phyloP scores from a whole-genome alignment of 2,888 invertebrate species.

The Drymonia ruficornis region DNA sequence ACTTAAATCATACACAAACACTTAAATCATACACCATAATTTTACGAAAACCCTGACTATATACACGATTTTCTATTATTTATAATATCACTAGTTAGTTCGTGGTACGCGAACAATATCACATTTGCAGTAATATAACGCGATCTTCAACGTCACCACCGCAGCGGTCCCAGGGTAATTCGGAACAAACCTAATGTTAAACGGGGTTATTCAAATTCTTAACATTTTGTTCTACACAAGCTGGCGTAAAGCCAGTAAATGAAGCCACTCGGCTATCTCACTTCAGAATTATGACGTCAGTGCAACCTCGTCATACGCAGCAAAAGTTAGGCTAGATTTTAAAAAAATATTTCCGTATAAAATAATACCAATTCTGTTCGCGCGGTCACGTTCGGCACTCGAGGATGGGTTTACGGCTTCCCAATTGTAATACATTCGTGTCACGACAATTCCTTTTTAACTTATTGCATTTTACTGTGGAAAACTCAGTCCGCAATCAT shows the following conservation, averaged over 20 bases:
- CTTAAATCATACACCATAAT: too few species aligned
- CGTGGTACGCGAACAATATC: neutral
- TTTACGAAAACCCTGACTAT: neutral
- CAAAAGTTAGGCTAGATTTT: neutral
- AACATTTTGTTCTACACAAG: slow-evolving; percentile 44
- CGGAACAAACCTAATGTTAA: slow-evolving; percentile 23
- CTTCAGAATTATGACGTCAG: slow-evolving; percentile 35
- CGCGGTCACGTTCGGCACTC: slow-evolving; percentile 6
- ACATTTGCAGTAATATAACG: neutral
- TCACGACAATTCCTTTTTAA: slow-evolving; percentile 61
- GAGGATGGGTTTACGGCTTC: slow-evolving; percentile 11
- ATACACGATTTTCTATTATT: too few species aligned
- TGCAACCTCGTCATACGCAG: slow-evolving; percentile 27
- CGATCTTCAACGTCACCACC: slow-evolving; percentile 3
- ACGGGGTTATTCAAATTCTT: slow-evolving; percentile 37
- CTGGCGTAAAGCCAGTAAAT: slow-evolving; percentile 44
- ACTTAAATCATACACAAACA: too few species aligned
- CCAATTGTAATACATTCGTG: slow-evolving; percentile 44
- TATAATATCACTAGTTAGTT: neutral
- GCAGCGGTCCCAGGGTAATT: slow-evolving; percentile 14
- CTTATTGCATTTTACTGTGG: slow-evolving; percentile 65
- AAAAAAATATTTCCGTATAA: slow-evolving; percentile 7
- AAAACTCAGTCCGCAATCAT: slow-evolving; percentile 68
- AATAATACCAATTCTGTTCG: neutral
- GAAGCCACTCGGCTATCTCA: slow-evolving; percentile 31